A percentile compares a stretch with the other conserved stretches of the same genome.
Conservation (phyloP, 2,888 invertebrate genomes). For the Polymixis flavicincta region DNA sequence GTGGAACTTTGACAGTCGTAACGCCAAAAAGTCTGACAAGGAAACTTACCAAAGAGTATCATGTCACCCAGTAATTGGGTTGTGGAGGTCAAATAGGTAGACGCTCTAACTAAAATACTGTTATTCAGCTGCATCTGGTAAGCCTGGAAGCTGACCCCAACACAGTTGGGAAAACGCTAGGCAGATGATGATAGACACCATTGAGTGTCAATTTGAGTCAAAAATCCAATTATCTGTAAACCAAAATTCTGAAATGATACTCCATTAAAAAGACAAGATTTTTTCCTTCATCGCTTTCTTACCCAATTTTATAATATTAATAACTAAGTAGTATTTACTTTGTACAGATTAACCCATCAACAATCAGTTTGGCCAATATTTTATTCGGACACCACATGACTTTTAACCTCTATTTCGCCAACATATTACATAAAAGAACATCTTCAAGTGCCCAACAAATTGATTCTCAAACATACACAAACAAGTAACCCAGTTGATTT, state of each 20-base stretch:
- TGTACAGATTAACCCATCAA: conserved; percentile 19
- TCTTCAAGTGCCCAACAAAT: conserved; percentile 41
- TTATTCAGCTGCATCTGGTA: too few relatives aligned
- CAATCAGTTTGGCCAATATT: conserved; percentile 12
- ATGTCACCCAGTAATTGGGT: neutral
- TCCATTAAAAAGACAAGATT: neutral
- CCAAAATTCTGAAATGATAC: neutral
- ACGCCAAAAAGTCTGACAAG: too few relatives aligned
- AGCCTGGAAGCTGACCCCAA: too few relatives aligned
- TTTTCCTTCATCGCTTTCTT: neutral
- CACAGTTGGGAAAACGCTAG: neutral
- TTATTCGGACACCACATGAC: conserved; percentile 28
- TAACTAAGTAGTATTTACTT: neutral
- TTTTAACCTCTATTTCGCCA: conserved; percentile 27
- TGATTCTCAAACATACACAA: conserved; percentile 32
- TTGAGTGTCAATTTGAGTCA: too few relatives aligned
- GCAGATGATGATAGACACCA: neutral
- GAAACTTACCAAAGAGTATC: neutral
- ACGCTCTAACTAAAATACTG: too few relatives aligned
- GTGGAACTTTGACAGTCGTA: too few relatives aligned
- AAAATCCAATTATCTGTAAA: too few relatives aligned
- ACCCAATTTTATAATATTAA: neutral
- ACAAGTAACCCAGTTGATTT: conserved; percentile 55
- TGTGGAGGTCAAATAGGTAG: too few relatives aligned
- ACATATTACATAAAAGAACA: conserved; percentile 31